These are phyloP conservation scores for Brachypteracias leptosomus DNA, from an alignment of 2,113 vertebrate species.

Conservation along the genomic window DNA sequence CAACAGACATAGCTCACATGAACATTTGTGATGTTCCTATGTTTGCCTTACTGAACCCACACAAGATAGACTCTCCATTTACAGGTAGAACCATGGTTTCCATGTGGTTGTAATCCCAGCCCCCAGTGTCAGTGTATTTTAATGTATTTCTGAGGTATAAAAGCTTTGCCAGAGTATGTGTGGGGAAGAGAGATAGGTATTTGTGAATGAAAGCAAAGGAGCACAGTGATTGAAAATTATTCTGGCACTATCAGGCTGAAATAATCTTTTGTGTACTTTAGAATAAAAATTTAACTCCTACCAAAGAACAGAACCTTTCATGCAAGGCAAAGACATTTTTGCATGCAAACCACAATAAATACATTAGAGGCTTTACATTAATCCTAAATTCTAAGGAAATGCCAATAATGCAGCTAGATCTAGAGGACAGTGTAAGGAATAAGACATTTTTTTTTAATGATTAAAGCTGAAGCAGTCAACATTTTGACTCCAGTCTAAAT, in stretches of 20 bases:
- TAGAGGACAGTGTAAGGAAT: neutral
- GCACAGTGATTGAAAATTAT: neutral
- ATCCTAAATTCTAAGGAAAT: neutral
- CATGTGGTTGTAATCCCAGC: neutral
- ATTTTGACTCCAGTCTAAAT: neutral
- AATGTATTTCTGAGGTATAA: neutral
- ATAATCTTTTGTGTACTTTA: neutral
- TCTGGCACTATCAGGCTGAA: neutral
- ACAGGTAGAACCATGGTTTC: neutral
- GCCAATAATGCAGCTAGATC: neutral
- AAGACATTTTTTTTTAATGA: neutral
- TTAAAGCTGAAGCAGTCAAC: neutral
- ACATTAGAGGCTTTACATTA: neutral
- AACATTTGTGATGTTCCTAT: neutral
- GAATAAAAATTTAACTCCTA: neutral
- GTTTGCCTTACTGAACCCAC: neutral
- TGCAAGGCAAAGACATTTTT: neutral
- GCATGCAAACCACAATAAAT: neutral
- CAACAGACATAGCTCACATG: neutral
- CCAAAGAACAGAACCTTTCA: neutral
- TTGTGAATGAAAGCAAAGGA: neutral
- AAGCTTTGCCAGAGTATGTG: neutral
- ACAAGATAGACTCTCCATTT: neutral
- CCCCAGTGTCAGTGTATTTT: neutral
- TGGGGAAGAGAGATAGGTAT: neutral